A percentile compares a stretch with the other conserved stretches of the same genome.
Conservation (phyloP, 2,113 vertebrate species). For the Phyllostomus discolor region DNA sequence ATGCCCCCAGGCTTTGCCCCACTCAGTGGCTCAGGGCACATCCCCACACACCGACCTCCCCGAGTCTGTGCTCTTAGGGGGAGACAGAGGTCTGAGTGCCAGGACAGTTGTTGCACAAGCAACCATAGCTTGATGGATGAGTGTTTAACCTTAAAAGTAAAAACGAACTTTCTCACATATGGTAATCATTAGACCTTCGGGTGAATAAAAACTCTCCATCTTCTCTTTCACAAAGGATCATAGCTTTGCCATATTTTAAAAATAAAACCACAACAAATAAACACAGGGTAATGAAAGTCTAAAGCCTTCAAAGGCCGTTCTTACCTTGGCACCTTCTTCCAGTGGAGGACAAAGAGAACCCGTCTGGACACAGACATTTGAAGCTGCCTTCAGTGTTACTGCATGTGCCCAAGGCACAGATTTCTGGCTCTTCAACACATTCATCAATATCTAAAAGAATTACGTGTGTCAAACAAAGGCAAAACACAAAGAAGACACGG, state of each 20-base stretch:
- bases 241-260: conserved; percentile 28
- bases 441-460: conserved; percentile 92
- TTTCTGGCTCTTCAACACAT: conserved; percentile 89
- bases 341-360: conserved; percentile 90
- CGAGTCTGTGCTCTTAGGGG: background rate
- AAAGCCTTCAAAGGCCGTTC: conserved; percentile 58
- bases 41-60: background rate
- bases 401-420: conserved; percentile 92
- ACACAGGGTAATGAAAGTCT: background rate
- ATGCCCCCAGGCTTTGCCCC: background rate
- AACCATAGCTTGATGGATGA: conserved; percentile 42
- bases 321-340: conserved; percentile 95
- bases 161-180: conserved; percentile 37
- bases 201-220: conserved; percentile 43
- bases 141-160: conserved; percentile 41
- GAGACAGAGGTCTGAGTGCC: background rate
- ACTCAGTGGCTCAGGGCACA: background rate
- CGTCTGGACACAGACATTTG: conserved; percentile 91
- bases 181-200: conserved; percentile 40
- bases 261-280: conserved; percentile 32
- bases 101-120: conserved; percentile 23
- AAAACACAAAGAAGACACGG: conserved; percentile 19
- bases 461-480: conserved; percentile 36
- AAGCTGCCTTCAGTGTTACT: conserved; percentile 95
- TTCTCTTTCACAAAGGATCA: conserved; percentile 32